Evolutionary conservation across 2,113 vertebrate species (phyloP).

Genomic region (Misgurnus mizolepis): DNA sequence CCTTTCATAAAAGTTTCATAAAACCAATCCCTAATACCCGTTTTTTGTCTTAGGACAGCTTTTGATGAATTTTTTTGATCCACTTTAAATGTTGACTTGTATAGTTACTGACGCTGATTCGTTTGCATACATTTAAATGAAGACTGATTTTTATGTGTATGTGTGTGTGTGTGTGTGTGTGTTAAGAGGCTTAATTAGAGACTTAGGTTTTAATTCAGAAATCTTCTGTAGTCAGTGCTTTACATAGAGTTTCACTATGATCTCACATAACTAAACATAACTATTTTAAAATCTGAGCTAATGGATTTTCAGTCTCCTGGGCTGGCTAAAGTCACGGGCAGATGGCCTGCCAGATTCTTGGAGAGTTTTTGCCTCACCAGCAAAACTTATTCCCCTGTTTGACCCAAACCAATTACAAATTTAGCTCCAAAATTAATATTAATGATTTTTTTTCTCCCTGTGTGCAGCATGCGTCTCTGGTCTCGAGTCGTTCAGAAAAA

Average conservation of each 20-base stretch:
- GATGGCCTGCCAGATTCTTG: not conserved
- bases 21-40: no score
- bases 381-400: not conserved
- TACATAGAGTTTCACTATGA: not conserved
- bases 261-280: not conserved
- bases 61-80: no score
- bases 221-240: slow-evolving; percentile 12
- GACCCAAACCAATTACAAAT: not conserved
- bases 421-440: no score
- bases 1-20: no score
- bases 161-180: not conserved
- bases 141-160: not conserved
- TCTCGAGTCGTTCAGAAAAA: slow-evolving; percentile 86
- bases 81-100: no score
- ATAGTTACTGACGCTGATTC: not conserved
- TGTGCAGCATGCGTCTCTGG: slow-evolving; percentile 82
- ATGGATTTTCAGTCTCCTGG: not conserved
- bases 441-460: slow-evolving; percentile 15
- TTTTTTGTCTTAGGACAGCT: no score
- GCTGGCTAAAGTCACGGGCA: not conserved
- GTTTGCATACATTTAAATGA: not conserved
- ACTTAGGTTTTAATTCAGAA: slow-evolving; percentile 20
- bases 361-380: not conserved
- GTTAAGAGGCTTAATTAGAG: slow-evolving; percentile 16
- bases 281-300: not conserved